Evolutionary conservation across 2,113 vertebrate genomes (phyloP).

Genomic region (Muntiacus muntjak): DNA sequence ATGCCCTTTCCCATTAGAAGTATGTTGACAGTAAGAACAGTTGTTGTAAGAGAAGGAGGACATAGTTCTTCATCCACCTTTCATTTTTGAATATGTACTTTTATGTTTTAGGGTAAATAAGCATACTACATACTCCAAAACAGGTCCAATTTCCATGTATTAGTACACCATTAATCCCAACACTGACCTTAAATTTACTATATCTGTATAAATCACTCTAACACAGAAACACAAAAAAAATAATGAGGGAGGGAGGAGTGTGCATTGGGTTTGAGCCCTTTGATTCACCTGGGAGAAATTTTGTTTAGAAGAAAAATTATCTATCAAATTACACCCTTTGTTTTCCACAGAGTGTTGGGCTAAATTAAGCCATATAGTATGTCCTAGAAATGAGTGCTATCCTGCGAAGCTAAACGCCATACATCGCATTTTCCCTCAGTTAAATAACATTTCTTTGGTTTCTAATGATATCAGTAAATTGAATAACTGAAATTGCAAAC

Average conservation of each 20-base stretch:
- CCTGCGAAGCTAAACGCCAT: neutral
- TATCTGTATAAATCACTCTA: neutral
- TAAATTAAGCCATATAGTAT: slow-evolving; percentile 46
- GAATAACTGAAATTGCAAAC: slow-evolving; percentile 25
- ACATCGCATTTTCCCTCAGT: slow-evolving; percentile 51
- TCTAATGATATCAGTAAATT: slow-evolving; percentile 44
- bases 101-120: neutral
- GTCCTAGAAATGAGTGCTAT: slow-evolving; percentile 18
- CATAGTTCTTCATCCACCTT: neutral
- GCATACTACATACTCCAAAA: neutral
- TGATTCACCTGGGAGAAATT: neutral
- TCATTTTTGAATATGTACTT: neutral
- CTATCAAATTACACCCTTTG: neutral
- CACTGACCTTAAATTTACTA: neutral
- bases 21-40: neutral
- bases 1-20: neutral
- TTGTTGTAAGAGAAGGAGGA: neutral
- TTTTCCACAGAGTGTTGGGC: neutral
- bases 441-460: slow-evolving; percentile 28
- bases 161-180: neutral
- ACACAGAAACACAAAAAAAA: neutral
- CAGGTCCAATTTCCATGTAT: neutral
- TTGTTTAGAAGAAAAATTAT: neutral
- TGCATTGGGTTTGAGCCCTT: neutral
- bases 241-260: neutral